Base-by-base conservation (phyloP, 1,140 invertebrate species). In the Anoplophora glabripennis region DNA sequence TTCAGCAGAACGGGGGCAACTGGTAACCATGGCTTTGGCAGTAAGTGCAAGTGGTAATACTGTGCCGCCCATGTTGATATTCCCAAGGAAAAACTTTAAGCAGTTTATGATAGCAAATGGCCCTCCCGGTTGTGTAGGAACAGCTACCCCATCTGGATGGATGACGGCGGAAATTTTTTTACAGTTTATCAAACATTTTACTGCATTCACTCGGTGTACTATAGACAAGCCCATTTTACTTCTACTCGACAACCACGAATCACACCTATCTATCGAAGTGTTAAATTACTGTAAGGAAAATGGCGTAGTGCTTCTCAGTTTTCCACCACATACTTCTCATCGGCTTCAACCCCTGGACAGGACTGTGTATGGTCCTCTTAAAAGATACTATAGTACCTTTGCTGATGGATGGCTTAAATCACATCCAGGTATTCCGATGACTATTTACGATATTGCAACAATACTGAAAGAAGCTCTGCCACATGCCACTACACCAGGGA, bases 271-370 rank as follows among this genome's bases (percentile, higher is more conserved):
- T 18, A 37, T 75, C 8, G 59, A 68, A 42, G 54, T 69, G 1
- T 55, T 75, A 38, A 49, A 65, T 51, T 59, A 59, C 12, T 68
- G 65, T 17, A 63, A 68, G 53, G 61, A 72, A 36, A 71, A 75
- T 65, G 64, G 69, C 9, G 58, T 76, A 14, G 58, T 64, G 17
- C 53, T 76, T 33, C 46, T 76, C 11, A 73, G 65, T 37, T 65
- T 75, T 58, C 72, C 53, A 10, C 72, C 74, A 41, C 74, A 75
- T 54, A 69, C 66, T 55, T 71, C 69, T 14, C 75, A 78, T 56
- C 66, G 67, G 53, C 46, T 78, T 21, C 75, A 78, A 59, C 75
- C 75, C 11, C 54, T 76, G 21, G 76, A 78, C 59, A 11, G 55
- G 8, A 12, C 55, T 1, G 46, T 57, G 7, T 57, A 57, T 33